Percentiles rank a stretch among this genome's conserved stretches.
phyloP scores from a whole-genome alignment of 1,140 invertebrate species.

The Adoxophyes honmai region DNA sequence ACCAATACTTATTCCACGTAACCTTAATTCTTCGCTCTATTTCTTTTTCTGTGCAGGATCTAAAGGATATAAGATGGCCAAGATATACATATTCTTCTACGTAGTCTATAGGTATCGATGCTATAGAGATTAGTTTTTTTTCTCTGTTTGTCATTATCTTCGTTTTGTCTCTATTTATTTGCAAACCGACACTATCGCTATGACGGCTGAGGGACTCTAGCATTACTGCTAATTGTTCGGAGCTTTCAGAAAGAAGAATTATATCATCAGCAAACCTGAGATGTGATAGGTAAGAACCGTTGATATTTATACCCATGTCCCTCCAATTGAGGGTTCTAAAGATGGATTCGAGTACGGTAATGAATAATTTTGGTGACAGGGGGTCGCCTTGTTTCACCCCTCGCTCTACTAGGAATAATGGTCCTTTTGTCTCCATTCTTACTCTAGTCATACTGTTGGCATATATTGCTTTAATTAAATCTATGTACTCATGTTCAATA shows the following conservation, averaged over 20 bases:
- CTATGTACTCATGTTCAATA: constrained; percentile 19
- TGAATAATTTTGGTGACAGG: not conserved
- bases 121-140: constrained; percentile 3
- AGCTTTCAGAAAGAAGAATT: not conserved
- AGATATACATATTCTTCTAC: constrained; percentile 17
- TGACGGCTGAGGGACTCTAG: not conserved
- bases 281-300: not conserved
- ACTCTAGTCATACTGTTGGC: constrained; percentile 21
- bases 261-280: constrained; percentile 9
- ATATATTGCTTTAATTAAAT: constrained; percentile 20
- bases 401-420: constrained; percentile 12
- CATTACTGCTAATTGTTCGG: not conserved
- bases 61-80: constrained; percentile 1
- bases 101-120: not conserved
- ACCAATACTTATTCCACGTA: constrained; percentile 19
- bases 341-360: not conserved
- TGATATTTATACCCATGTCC: not conserved
- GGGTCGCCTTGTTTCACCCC: constrained; percentile 19
- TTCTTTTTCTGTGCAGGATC: not conserved
- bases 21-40: constrained; percentile 15
- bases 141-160: constrained; percentile 4
- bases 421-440: constrained; percentile 21
- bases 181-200: constrained; percentile 14
- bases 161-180: constrained; percentile 20
- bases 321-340: not conserved